A percentile compares a stretch with the other conserved stretches of the same genome.
Conservation (phyloP, 2,113 vertebrate species). For the Engraulis encrasicolus region DNA sequence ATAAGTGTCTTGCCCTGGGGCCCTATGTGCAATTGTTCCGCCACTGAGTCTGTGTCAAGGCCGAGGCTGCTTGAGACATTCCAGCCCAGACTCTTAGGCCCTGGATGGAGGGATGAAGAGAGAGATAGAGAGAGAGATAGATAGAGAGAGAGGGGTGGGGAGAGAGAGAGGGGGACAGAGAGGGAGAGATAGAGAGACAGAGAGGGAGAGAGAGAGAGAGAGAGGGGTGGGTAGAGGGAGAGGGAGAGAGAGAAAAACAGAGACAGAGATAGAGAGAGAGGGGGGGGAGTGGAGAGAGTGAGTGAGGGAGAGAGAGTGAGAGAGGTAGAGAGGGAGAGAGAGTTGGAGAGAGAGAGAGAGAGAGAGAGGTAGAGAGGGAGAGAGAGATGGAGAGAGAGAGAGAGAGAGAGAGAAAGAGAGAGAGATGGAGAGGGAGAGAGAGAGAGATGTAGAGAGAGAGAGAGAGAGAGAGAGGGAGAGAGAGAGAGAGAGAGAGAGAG, state of each 20-base stretch:
- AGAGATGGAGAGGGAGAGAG: constrained; percentile 26
- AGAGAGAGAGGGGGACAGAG: constrained; percentile 32
- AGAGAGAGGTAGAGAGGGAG: constrained; percentile 15
- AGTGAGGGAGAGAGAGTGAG: constrained; percentile 25
- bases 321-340: not conserved
- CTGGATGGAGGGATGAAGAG: not conserved
- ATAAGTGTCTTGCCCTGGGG: no score
- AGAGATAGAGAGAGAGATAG: no score
- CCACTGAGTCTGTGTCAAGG: constrained; percentile 38
- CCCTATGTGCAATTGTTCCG: no score
- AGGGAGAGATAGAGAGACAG: constrained; percentile 16
- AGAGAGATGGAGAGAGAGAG: constrained; percentile 37
- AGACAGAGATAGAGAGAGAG: constrained; percentile 25
- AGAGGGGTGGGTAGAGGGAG: not conserved
- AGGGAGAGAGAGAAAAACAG: constrained; percentile 15
- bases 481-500: constrained; percentile 13
- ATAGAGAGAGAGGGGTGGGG: no score
- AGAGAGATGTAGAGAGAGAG: not conserved
- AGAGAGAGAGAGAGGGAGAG: constrained; percentile 43
- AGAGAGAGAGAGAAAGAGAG: not conserved
- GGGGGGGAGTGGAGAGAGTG: constrained; percentile 32
- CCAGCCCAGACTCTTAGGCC: constrained; percentile 22
- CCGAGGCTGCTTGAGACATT: constrained; percentile 43
- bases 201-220: constrained; percentile 34
- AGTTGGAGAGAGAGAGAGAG: constrained; percentile 32